Conservation (phyloP, 2,888 invertebrate species). For the Drosophila barbarae region DNA sequence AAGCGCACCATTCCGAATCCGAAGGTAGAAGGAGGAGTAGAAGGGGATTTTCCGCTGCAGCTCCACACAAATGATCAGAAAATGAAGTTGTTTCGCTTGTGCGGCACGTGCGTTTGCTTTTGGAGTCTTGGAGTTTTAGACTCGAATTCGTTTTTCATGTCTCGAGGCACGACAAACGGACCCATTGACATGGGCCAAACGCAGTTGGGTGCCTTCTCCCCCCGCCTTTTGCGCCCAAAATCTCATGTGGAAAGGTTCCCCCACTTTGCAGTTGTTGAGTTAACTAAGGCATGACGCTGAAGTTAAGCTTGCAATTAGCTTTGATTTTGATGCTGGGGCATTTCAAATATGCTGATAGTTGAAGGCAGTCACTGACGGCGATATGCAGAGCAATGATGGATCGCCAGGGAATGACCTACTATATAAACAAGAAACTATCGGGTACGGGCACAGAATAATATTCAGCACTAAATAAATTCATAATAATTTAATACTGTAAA, state of each 20-base stretch:
- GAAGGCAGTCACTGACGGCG: slow-evolving; percentile 25
- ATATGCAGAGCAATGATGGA: slow-evolving; percentile 34
- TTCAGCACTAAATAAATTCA: neutral
- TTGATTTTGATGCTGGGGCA: slow-evolving; percentile 44
- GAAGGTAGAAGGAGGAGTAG: neutral
- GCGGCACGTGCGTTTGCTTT: slow-evolving; percentile 72
- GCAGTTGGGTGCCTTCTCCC: slow-evolving; percentile 64
- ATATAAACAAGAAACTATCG: neutral
- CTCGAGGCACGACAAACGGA: slow-evolving; percentile 49
- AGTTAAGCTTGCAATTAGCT: slow-evolving; percentile 45
- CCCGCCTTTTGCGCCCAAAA: neutral
- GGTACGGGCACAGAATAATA: too few species aligned
- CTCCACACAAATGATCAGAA: slow-evolving; percentile 62
- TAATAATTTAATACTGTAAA: neutral
- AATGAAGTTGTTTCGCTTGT: slow-evolving; percentile 71
- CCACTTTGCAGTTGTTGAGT: slow-evolving; percentile 22
- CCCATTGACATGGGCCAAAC: slow-evolving; percentile 65
- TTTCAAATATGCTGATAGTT: slow-evolving; percentile 43
- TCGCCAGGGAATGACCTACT: slow-evolving; percentile 14
- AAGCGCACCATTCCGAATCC: slow-evolving; percentile 25
- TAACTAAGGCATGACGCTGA: slow-evolving; percentile 45
- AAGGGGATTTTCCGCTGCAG: slow-evolving; percentile 33
- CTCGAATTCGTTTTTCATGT: slow-evolving; percentile 39
- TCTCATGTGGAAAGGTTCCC: slow-evolving; percentile 37
- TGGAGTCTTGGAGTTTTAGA: slow-evolving; percentile 45